phyloP scores from a whole-genome alignment of 2,888 invertebrate species.

The Hyposoter didymator region DNA sequence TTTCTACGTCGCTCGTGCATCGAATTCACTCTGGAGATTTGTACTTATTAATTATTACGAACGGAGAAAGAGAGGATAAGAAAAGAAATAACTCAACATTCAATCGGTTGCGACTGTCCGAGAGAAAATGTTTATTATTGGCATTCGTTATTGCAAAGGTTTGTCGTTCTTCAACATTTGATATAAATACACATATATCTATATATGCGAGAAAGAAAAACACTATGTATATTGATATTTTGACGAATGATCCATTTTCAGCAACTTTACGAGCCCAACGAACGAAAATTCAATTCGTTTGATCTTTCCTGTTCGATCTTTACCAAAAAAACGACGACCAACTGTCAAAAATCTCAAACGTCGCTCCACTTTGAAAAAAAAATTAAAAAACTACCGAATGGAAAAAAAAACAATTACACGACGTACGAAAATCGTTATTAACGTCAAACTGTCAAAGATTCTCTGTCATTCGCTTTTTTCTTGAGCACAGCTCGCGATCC shows the following conservation, averaged over 20 bases:
- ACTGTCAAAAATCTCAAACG: too few relatives aligned
- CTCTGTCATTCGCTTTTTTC: too few relatives aligned
- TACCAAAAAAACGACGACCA: too few relatives aligned
- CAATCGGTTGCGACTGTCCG: constrained; percentile 63
- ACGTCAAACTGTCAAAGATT: too few relatives aligned
- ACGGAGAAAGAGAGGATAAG: constrained; percentile 11
- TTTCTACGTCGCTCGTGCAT: not conserved
- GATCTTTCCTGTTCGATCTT: too few relatives aligned
- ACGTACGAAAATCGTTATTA: too few relatives aligned
- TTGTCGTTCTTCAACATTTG: constrained; percentile 35
- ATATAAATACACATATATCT: constrained; percentile 29
- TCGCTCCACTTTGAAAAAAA: too few relatives aligned
- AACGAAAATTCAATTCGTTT: too few relatives aligned
- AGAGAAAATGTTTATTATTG: constrained; percentile 61
- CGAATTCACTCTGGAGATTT: constrained; percentile 32
- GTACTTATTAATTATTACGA: constrained; percentile 66
- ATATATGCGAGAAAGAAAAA: constrained; percentile 7
- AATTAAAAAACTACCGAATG: too few relatives aligned
- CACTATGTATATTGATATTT: constrained; percentile 54
- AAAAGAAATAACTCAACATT: constrained; percentile 13
- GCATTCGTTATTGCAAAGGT: constrained; percentile 54
- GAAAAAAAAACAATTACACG: too few relatives aligned
- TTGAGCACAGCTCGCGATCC: too few relatives aligned
- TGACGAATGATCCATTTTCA: constrained; percentile 57
- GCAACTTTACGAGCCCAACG: too few relatives aligned